Evolutionary conservation across 53 echinoderm and acorn worm genomes (phyloP).

Genomic region (Antedon mediterranea): DNA sequence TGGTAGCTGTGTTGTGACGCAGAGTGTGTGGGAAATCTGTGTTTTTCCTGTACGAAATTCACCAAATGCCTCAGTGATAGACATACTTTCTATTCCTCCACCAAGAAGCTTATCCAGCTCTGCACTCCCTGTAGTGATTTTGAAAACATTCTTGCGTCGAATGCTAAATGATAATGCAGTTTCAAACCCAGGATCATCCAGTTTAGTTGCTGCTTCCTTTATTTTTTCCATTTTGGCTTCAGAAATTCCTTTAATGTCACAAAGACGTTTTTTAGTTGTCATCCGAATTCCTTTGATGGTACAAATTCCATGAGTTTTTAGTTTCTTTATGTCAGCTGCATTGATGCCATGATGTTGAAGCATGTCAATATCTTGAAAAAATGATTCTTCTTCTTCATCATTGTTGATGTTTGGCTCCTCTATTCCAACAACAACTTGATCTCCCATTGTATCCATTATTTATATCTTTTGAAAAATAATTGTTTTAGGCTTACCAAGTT

Average conservation of each 20-base stretch:
- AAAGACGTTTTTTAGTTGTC: constrained; percentile 77
- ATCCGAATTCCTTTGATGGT: constrained; percentile 84
- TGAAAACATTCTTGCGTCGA: constrained; percentile 70
- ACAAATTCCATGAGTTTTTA: constrained; percentile 75
- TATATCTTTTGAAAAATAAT: neutral
- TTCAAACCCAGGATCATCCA: constrained; percentile 70
- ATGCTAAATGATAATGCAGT: constrained; percentile 75
- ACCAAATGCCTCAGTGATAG: constrained; percentile 93
- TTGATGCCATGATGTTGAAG: constrained; percentile 95
- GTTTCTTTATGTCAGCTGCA: constrained; percentile 83
- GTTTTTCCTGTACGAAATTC: constrained; percentile 96
- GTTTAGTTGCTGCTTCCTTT: constrained; percentile 89
- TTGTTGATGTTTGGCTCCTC: constrained; percentile 29
- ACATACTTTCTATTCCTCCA: constrained; percentile 95
- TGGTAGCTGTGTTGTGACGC: constrained; percentile 83
- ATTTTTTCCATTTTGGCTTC: constrained; percentile 99
- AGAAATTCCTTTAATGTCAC: constrained; percentile 94
- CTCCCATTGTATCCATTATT: neutral
- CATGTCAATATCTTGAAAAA: constrained; percentile 91
- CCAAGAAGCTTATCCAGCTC: constrained; percentile 94
- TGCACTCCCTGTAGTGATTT: constrained; percentile 76
- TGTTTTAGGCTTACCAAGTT: neutral
- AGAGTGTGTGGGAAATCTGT: constrained; percentile 87
- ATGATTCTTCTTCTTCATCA: constrained; percentile 73
- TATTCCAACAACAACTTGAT: constrained; percentile 28